A percentile compares a stretch with the other conserved stretches of the same genome.
Evolutionary conservation across 2,113 vertebrate genomes (phyloP).

Genomic region (Panthera leo): DNA sequence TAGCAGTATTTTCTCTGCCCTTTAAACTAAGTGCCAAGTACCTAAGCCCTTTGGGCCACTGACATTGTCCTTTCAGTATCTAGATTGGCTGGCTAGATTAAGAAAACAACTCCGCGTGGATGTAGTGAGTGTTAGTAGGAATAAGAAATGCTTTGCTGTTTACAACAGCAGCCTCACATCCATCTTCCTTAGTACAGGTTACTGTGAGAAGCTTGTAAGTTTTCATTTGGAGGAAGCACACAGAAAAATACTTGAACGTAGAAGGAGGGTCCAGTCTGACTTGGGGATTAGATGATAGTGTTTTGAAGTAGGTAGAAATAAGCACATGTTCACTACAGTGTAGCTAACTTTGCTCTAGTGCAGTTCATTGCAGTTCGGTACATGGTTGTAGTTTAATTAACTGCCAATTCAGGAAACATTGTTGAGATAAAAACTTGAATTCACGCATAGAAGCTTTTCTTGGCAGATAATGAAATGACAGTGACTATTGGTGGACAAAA

Average conservation of each 20-base stretch:
- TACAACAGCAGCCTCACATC: background rate
- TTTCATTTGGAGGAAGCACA: background rate
- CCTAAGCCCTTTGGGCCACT: background rate
- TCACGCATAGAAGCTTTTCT: background rate
- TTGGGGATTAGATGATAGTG: background rate
- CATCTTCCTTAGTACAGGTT: background rate
- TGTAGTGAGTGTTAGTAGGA: background rate
- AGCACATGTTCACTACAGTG: background rate
- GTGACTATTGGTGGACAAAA: background rate
- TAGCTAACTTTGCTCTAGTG: background rate
- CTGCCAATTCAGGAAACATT: background rate
- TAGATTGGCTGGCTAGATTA: background rate
- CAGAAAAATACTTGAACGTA: background rate
- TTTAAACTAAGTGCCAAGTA: background rate
- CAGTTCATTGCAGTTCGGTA: background rate
- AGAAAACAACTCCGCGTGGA: background rate
- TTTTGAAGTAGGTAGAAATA: background rate
- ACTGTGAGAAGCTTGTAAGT: background rate
- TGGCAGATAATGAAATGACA: background rate
- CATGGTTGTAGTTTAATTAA: slow-evolving; percentile 41
- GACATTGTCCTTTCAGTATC: background rate
- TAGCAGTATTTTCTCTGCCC: slow-evolving; percentile 18
- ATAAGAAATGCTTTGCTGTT: background rate
- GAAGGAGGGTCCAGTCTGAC: background rate
- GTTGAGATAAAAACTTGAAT: background rate